These are phyloP conservation scores for Crepidodera aurea DNA, from an alignment of 2,888 invertebrate species.

Conservation along the genomic window DNA sequence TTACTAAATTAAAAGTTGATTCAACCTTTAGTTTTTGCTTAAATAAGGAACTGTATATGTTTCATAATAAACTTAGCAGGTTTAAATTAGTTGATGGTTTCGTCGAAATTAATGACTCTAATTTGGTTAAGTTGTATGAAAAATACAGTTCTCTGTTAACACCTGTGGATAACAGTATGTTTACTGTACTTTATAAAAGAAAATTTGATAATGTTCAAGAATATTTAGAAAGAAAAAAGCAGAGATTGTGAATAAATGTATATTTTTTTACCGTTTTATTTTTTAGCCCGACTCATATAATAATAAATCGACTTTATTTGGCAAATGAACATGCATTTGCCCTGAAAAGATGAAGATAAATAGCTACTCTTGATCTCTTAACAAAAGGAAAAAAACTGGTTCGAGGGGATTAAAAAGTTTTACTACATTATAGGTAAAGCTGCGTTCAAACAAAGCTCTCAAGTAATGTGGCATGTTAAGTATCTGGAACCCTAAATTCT, in stretches of 20 bases:
- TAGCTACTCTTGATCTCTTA: too few species aligned
- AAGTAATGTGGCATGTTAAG: too few species aligned
- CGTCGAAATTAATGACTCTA: conserved; percentile 39
- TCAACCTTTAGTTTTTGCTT: conserved; percentile 42
- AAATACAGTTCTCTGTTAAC: conserved; percentile 41
- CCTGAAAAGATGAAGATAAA: too few species aligned
- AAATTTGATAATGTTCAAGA: conserved; percentile 83
- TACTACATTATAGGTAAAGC: too few species aligned
- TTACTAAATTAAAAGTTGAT: conserved; percentile 41
- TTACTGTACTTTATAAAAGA: conserved; percentile 75
- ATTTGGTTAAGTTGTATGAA: conserved; percentile 30
- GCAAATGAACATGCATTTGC: too few species aligned
- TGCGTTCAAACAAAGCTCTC: too few species aligned
- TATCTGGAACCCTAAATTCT: too few species aligned
- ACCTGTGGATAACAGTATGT: conserved; percentile 50
- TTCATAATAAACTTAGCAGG: conserved; percentile 36
- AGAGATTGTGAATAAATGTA: conserved; percentile 68
- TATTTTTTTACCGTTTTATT: not conserved
- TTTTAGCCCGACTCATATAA: too few species aligned
- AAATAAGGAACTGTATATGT: conserved; percentile 33
- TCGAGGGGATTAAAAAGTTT: too few species aligned
- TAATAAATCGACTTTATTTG: too few species aligned
- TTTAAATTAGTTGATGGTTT: conserved; percentile 38
- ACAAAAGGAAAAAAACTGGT: too few species aligned
- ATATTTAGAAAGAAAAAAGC: conserved; percentile 79